Evolutionary conservation across 2,113 vertebrate species (phyloP).

Genomic region (Aramus guarauna): DNA sequence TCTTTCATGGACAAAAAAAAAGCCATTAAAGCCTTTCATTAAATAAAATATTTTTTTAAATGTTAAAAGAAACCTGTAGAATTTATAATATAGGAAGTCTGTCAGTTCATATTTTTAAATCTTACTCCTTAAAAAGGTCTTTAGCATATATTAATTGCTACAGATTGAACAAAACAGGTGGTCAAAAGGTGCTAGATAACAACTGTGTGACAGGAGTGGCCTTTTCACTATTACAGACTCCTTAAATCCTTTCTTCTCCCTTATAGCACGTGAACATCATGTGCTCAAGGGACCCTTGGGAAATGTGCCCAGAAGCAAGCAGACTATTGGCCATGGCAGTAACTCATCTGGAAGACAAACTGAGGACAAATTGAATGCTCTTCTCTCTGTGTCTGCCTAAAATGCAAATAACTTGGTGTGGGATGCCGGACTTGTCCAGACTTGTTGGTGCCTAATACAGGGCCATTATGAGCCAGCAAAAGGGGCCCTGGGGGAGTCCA

Average conservation of each 20-base stretch:
- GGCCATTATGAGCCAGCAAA: too few species aligned
- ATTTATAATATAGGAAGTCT: background rate
- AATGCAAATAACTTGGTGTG: rapidly evolving
- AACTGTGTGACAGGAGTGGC: background rate
- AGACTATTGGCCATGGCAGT: too few species aligned
- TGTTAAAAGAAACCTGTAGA: background rate
- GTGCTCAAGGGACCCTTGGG: background rate
- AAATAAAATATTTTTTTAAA: background rate
- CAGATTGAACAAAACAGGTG: background rate
- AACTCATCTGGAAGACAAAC: background rate
- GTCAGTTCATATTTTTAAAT: background rate
- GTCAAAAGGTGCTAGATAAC: background rate
- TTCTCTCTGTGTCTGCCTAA: background rate
- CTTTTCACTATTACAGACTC: background rate
- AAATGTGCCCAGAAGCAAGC: background rate
- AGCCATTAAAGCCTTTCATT: rapidly evolving
- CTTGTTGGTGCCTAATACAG: too few species aligned
- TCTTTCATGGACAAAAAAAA: background rate
- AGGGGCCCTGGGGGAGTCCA: too few species aligned
- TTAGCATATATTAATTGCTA: background rate
- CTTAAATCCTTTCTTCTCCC: background rate
- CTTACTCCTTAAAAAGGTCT: background rate
- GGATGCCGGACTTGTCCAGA: too few species aligned
- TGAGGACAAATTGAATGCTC: background rate
- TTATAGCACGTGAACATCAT: background rate